A percentile compares a stretch with the other conserved stretches of the same genome.
These are phyloP conservation scores for Helicolenus hilgendorfi DNA, from an alignment of 2,797 vertebrate genomes.

Conservation along the genomic window DNA sequence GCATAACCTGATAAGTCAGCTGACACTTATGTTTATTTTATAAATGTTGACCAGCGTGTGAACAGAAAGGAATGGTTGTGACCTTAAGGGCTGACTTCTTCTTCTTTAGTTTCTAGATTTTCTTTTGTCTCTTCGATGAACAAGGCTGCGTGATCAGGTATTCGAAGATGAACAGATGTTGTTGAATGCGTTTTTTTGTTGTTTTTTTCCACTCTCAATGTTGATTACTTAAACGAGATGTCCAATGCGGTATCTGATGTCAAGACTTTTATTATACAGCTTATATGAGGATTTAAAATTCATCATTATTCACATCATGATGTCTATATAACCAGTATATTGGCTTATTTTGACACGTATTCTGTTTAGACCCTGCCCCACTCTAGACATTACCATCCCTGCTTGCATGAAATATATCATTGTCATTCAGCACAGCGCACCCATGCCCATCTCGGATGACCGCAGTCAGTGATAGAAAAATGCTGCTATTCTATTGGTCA, in stretches of 20 bases:
- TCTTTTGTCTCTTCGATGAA: slow-evolving; percentile 58
- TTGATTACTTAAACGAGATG: slow-evolving; percentile 72
- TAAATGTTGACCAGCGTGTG: slow-evolving; percentile 63
- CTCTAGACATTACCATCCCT: slow-evolving; percentile 17
- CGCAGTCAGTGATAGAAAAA: slow-evolving; percentile 41
- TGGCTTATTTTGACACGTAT: slow-evolving; percentile 48
- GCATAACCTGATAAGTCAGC: slow-evolving; percentile 54
- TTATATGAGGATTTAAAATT: slow-evolving; percentile 66
- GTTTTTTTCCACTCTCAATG: slow-evolving; percentile 42
- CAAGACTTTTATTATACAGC: slow-evolving; percentile 69
- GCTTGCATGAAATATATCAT: slow-evolving; percentile 63
- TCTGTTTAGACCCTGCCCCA: slow-evolving; percentile 46
- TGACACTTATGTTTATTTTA: slow-evolving; percentile 53
- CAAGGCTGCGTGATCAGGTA: slow-evolving; percentile 78
- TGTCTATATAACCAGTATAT: slow-evolving; percentile 44
- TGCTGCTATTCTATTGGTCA: slow-evolving; percentile 72
- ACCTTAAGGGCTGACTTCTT: slow-evolving; percentile 84
- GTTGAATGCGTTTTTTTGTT: slow-evolving; percentile 19
- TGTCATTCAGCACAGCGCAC: slow-evolving; percentile 50
- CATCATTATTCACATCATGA: slow-evolving; percentile 32
- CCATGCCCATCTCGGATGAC: slow-evolving; percentile 48
- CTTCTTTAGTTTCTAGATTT: slow-evolving; percentile 65
- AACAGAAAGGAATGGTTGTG: slow-evolving; percentile 74
- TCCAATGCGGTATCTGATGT: slow-evolving; percentile 81
- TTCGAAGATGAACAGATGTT: slow-evolving; percentile 51